Evolutionary conservation across 2,113 vertebrate genomes (phyloP), one percentile per base, ranked within the genome.

Genomic region (Callaeas wilsoni): DNA sequence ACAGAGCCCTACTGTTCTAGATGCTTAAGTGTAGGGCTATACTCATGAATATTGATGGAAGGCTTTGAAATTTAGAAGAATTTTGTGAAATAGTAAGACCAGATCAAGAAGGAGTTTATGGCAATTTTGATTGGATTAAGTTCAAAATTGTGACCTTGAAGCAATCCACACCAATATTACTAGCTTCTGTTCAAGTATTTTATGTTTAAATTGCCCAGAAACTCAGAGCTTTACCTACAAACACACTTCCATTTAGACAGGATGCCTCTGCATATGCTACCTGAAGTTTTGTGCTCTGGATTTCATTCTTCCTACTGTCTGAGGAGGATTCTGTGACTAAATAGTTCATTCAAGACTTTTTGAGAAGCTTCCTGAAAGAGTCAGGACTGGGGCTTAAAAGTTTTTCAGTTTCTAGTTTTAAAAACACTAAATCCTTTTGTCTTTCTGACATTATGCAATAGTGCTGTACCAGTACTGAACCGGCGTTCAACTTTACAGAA

Each of bases 131-230:
- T 19, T 39, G 32, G 37, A 70, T 25, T 46, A 17, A 46, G 18
- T 49, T 86, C 7, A 53, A 70, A 89, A 41, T 22, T 13, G 7
- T 67, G 42, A 49, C 53, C 42, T 49, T 37, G 41, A 76, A 70
- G 37, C 13, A 22, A 70, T 47, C 39, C 39, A 29, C 15, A 13
- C 9, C 0, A 0, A 16, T 53, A 27, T 10, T n/a, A n/a, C 1
- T 63, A 13, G 13, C 62, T 89, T 84, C 65, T 56, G 16, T 55
- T 21, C 17, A 42, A 47, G 23, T 53, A 42, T 37, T 86, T 90
- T 18, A 6, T 41, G 6, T 37, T 94, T 69, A 37, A 84, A 16
- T 42, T 76, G 22, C 64, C 32, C 44, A 64, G 41, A 73, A 85
- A 11, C n/a, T 35, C 57, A 23, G 57, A 78, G 26, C 11, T 89